These are phyloP conservation scores for Rhineura floridana DNA, from an alignment of 2,113 vertebrate genomes.

Conservation along the genomic window DNA sequence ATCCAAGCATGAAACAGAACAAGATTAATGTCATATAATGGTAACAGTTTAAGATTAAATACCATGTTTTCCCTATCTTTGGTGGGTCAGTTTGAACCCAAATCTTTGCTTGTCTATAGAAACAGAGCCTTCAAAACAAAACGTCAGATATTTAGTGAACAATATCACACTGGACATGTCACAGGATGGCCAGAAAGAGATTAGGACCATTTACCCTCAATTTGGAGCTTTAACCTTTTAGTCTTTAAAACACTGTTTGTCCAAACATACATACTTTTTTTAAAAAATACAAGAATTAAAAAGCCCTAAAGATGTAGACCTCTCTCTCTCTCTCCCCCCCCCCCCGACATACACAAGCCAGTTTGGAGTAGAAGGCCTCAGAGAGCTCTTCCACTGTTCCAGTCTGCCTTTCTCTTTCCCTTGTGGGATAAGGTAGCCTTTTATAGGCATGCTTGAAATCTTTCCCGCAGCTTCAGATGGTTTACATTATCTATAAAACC, in stretches of 20 bases:
- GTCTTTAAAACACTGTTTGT: neutral
- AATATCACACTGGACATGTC: neutral
- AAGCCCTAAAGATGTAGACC: neutral
- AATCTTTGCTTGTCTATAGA: slow-evolving; percentile 17
- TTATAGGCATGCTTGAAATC: neutral
- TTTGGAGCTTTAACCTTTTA: neutral
- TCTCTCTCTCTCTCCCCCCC: neutral
- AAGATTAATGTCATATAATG: slow-evolving; percentile 17
- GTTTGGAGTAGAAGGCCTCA: neutral
- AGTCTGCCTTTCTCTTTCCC: neutral
- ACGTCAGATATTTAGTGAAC: slow-evolving; percentile 20
- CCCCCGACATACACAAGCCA: neutral
- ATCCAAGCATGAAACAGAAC: neutral
- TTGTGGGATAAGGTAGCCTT: slow-evolving; percentile 4
- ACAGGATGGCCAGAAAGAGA: neutral
- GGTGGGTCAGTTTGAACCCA: slow-evolving; percentile 16
- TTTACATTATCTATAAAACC: neutral
- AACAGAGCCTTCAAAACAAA: slow-evolving; percentile 34
- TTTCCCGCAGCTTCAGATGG: slow-evolving; percentile 1
- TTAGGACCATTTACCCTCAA: neutral
- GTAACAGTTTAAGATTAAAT: neutral
- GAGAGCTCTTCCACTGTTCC: neutral
- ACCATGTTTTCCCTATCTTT: slow-evolving; percentile 14
- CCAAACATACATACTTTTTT: neutral
- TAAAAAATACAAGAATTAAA: neutral